These are phyloP conservation scores for Thalassarche chlororhynchos DNA, from an alignment of 2,113 vertebrate species.

Conservation along the genomic window DNA sequence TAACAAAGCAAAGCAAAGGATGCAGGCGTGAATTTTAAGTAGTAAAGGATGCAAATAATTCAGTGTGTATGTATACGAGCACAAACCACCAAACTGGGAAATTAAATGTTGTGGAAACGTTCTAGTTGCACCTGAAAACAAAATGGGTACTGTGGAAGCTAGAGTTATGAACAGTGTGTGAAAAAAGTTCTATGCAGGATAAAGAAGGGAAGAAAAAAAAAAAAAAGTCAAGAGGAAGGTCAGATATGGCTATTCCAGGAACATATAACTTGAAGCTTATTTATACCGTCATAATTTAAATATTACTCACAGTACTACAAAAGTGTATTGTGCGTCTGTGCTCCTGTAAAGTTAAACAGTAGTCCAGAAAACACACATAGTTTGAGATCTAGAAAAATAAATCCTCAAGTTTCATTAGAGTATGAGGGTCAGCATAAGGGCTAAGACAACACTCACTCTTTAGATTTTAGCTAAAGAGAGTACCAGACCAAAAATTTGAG, in stretches of 20 bases:
- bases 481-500: not conserved
- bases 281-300: not conserved
- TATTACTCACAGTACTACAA: not conserved
- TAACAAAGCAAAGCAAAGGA: not conserved
- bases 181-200: not conserved
- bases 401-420: not conserved
- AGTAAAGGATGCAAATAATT: not conserved
- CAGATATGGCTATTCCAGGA: not conserved
- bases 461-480: not conserved
- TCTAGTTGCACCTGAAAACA: not conserved
- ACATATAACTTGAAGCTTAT: not conserved
- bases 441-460: not conserved
- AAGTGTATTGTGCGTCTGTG: not conserved
- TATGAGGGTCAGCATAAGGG: not conserved
- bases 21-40: not conserved
- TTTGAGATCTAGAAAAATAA: not conserved
- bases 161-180: not conserved
- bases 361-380: not conserved
- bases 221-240: not conserved
- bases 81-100: not conserved
- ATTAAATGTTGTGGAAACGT: not conserved
- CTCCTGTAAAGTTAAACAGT: not conserved
- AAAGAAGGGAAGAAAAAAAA: not conserved
- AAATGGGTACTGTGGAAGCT: not conserved
- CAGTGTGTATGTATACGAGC: not conserved